Evolutionary conservation across 35 echinoderm and acorn worm genomes (phyloP).

Genomic region (Apostichopus parvimensis): DNA sequence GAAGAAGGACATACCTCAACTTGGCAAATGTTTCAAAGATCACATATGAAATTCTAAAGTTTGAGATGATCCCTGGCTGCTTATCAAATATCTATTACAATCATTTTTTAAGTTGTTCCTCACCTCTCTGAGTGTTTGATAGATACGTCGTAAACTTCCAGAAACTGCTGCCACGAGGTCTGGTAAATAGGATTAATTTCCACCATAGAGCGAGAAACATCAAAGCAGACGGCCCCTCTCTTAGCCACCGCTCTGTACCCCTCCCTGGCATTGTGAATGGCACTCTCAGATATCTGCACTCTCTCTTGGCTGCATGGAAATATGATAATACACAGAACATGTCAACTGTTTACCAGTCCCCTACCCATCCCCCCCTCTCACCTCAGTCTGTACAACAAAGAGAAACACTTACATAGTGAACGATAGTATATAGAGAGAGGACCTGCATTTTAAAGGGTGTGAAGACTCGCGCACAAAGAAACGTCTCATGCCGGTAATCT

Average conservation of each 20-base stretch:
- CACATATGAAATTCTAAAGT: background rate
- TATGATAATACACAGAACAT: background rate
- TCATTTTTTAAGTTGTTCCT: background rate
- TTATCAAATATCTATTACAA: too few relatives aligned
- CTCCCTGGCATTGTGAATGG: conserved; percentile 90
- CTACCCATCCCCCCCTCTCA: too few relatives aligned
- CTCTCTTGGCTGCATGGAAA: conserved; percentile 80
- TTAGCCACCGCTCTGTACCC: conserved; percentile 91
- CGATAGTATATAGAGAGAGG: too few relatives aligned
- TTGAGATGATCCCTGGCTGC: too few relatives aligned
- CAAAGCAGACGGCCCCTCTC: conserved; percentile 94
- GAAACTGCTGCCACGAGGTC: conserved; percentile 96
- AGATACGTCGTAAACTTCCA: conserved; percentile 90
- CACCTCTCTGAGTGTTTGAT: conserved; percentile 98
- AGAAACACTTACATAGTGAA: too few relatives aligned
- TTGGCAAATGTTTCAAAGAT: background rate
- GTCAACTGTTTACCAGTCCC: too few relatives aligned
- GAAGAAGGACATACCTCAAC: too few relatives aligned
- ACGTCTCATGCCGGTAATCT: too few relatives aligned
- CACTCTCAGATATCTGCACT: conserved; percentile 79
- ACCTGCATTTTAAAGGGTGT: too few relatives aligned
- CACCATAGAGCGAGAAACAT: conserved; percentile 71
- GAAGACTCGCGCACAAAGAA: too few relatives aligned
- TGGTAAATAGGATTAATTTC: conserved; percentile 94
- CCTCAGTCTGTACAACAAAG: too few relatives aligned